A percentile compares a stretch with the other conserved stretches of the same genome.
phyloP scores from a whole-genome alignment of 2,113 vertebrate genomes.

The Seriola aureovittata region DNA sequence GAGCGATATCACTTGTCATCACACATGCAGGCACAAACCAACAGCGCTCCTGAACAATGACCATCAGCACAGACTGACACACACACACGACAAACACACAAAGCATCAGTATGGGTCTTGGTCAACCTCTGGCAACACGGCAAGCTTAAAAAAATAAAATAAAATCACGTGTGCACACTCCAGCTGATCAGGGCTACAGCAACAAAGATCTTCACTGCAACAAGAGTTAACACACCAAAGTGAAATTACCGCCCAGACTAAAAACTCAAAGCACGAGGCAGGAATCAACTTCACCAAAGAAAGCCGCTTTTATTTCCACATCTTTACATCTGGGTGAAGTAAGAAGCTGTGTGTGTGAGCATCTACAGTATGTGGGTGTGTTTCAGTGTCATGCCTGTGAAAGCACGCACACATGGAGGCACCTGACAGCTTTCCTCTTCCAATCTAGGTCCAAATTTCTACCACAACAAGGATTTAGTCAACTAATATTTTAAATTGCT shows the following conservation, averaged over 20 bases:
- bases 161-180: background rate
- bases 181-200: constrained; percentile 32
- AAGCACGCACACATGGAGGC: constrained; percentile 10
- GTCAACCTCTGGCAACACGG: no score
- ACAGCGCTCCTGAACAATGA: constrained; percentile 49
- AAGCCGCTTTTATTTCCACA: constrained; percentile 29
- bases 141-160: background rate
- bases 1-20: constrained; percentile 36
- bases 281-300: background rate
- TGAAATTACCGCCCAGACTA: background rate
- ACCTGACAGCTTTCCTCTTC: background rate
- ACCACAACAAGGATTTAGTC: background rate
- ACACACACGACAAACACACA: constrained; percentile 15
- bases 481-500: background rate
- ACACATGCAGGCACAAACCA: constrained; percentile 32
- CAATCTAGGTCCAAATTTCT: background rate
- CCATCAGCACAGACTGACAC: constrained; percentile 25
- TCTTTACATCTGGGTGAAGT: constrained; percentile 25
- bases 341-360: constrained; percentile 12
- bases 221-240: background rate
- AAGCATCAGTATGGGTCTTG: background rate
- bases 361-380: constrained; percentile 34
- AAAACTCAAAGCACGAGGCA: background rate
- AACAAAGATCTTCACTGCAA: background rate
- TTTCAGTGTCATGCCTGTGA: constrained; percentile 14